phyloP scores from a whole-genome alignment of 53 echinoderm and acorn worm species.

The Stichopus horrens region DNA sequence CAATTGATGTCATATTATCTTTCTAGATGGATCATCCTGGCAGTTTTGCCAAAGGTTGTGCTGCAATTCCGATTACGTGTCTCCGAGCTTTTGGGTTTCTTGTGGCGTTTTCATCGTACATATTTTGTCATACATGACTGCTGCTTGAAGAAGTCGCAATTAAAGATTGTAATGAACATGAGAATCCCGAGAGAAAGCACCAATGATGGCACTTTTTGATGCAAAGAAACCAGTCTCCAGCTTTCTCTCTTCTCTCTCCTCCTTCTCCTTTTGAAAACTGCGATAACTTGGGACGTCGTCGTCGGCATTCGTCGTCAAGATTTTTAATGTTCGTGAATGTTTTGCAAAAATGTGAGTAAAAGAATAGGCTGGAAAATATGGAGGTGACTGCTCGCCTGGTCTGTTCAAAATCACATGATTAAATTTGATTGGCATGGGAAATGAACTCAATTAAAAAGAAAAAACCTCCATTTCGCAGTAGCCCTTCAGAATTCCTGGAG shows the following conservation, averaged over 20 bases:
- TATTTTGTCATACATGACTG: conserved; percentile 6
- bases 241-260: neutral
- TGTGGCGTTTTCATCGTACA: neutral
- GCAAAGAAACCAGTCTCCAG: neutral
- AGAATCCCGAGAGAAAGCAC: neutral
- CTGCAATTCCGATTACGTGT: neutral
- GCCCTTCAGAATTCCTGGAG: conserved; percentile 10
- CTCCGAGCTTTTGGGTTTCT: neutral
- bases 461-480: conserved; percentile 2
- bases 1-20: neutral
- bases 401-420: conserved; percentile 18
- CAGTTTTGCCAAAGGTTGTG: neutral
- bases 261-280: neutral
- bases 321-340: neutral
- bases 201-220: neutral
- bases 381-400: conserved; percentile 5
- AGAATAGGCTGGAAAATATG: neutral
- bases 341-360: neutral
- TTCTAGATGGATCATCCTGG: neutral
- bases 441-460: conserved; percentile 10
- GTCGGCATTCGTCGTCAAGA: neutral
- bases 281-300: neutral
- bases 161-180: neutral
- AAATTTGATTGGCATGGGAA: conserved; percentile 18
- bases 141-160: conserved; percentile 1